A percentile compares a stretch with the other conserved stretches of the same genome.
phyloP scores from a whole-genome alignment of 2,888 invertebrate genomes.

The Microplitis deprimator region DNA sequence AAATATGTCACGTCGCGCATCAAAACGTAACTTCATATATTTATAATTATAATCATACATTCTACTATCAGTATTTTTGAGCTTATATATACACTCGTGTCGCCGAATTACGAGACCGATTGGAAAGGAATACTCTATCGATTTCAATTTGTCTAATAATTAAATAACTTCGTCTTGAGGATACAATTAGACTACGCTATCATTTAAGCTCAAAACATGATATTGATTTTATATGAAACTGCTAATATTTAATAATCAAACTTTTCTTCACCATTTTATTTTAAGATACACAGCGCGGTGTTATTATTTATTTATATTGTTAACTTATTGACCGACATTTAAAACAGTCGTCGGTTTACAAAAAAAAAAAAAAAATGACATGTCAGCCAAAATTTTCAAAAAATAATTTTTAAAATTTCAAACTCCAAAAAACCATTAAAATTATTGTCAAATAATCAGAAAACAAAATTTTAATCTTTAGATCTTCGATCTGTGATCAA shows the following conservation, averaged over 20 bases:
- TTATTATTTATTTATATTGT: background rate
- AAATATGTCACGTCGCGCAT: constrained; percentile 28
- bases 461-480: no score
- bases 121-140: constrained; percentile 49
- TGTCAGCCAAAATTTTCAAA: no score
- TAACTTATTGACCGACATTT: background rate
- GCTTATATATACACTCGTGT: background rate
- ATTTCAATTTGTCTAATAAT: background rate
- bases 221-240: background rate
- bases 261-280: background rate
- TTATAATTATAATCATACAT: constrained; percentile 6
- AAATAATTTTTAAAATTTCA: no score
- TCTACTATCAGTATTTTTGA: constrained; percentile 16
- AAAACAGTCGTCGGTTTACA: no score
- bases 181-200: constrained; percentile 42
- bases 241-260: background rate
- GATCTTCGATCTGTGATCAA: no score
- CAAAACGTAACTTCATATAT: background rate
- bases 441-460: no score
- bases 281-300: background rate
- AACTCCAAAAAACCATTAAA: no score
- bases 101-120: background rate
- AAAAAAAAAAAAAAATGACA: no score
- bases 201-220: background rate
- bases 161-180: background rate